A percentile compares a stretch with the other conserved stretches of the same genome.
Evolutionary conservation across 2,888 invertebrate species (phyloP).

Genomic region (Callosobruchus maculatus): DNA sequence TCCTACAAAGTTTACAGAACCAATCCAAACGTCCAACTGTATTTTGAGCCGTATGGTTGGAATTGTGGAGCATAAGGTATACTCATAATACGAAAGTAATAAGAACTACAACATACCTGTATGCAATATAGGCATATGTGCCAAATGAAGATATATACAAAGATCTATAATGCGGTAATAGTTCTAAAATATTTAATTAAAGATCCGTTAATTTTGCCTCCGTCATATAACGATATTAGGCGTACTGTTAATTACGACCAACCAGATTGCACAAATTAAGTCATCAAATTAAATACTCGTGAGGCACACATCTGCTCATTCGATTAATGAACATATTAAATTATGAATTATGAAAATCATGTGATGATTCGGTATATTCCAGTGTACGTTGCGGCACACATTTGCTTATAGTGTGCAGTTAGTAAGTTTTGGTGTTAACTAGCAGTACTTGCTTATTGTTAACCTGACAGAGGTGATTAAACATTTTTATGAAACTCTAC

Average conservation of each 20-base stretch:
- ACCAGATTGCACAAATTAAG: not conserved
- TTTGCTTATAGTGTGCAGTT: not conserved
- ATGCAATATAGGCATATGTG: too few relatives aligned
- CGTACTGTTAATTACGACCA: not conserved
- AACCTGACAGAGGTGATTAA: too few relatives aligned
- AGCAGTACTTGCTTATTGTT: not conserved
- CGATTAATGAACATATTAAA: not conserved
- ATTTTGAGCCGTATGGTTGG: too few relatives aligned
- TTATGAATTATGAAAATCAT: not conserved
- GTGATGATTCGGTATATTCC: not conserved
- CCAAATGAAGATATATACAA: too few relatives aligned
- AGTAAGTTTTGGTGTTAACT: not conserved
- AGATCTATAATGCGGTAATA: not conserved
- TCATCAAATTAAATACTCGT: not conserved
- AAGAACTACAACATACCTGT: too few relatives aligned
- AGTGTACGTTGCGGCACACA: not conserved
- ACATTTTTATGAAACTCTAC: too few relatives aligned
- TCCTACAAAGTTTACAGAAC: too few relatives aligned
- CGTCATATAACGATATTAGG: not conserved
- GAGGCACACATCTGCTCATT: not conserved
- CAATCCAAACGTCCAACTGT: too few relatives aligned
- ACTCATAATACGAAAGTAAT: too few relatives aligned
- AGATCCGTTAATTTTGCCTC: not conserved
- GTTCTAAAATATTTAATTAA: not conserved
- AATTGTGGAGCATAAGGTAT: too few relatives aligned